A percentile compares a stretch with the other conserved stretches of the same genome.
These are phyloP conservation scores for Bergia puertoricense DNA, from an alignment of 92 coral and sea anemone species.

Conservation along the genomic window DNA sequence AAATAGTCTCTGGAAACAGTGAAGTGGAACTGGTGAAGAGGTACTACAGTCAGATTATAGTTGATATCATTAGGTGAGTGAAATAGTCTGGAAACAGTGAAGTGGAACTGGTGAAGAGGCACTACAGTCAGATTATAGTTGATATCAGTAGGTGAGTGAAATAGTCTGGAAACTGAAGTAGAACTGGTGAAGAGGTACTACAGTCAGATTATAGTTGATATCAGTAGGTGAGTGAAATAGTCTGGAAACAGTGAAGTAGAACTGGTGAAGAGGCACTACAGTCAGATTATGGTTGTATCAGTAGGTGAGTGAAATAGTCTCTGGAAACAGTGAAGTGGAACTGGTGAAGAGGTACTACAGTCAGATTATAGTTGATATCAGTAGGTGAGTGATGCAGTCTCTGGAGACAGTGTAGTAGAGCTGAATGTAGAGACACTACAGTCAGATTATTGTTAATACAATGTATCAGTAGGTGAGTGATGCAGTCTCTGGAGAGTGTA, in stretches of 20 bases:
- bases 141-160: conserved; percentile 62
- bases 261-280: no score
- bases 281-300: no score
- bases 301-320: no score
- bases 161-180: conserved; percentile 14
- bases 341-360: no score
- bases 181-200: conserved; percentile 72
- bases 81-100: no score
- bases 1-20: not conserved
- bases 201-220: conserved; percentile 78
- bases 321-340: no score
- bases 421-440: no score
- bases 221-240: conserved; percentile 63
- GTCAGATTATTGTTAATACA: not conserved
- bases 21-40: no score
- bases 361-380: conserved; percentile 28
- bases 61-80: conserved; percentile 61
- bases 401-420: conserved; percentile 13
- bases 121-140: no score
- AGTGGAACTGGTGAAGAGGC: no score
- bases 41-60: conserved; percentile 9
- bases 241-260: no score
- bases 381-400: conserved; percentile 58
- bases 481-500: not conserved
- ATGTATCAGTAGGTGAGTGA: conserved; percentile 62